Evolutionary conservation across 92 coral and sea anemone species (phyloP), one percentile per base, ranked within the genome.

Genomic region (Montipora capitata): DNA sequence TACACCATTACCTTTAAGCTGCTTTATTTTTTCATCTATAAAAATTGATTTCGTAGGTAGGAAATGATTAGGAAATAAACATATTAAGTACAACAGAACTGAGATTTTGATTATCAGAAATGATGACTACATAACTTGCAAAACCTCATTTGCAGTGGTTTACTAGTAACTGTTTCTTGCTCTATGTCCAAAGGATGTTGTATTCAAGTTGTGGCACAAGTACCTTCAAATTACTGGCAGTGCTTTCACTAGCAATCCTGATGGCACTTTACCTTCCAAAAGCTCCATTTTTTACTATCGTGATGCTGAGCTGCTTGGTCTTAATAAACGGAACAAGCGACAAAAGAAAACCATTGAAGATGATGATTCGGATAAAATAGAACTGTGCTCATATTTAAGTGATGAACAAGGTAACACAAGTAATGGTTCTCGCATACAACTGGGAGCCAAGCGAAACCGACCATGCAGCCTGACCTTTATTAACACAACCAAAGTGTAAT

Each of bases 201-300:
- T 97, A 12, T 93, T 96, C 10, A 98, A 97, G 79, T 84, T 97
- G 73, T 97, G 99, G 99, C 95, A 93, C 76, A 87, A 76, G 70
- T 97, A 90, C 85, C 80, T 97, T 52, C 87, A 92, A 74, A 58
- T 17, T n/a, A 74, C 92, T 58, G 90, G 88, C 3, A 82, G 83
- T 44, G 96, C 97, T 49, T 96, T 96, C 72, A 81, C 83, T 6
- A 83, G 84, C 2, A 15, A 79, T 3, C 56, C 54, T n/a, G 87
- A 66, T 8, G 91, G 88, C 2, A 43, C 72, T 9, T 40, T 20
- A 58, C 43, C 85, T 2, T 10, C 41, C 7, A 59, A 72, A 59
- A 63, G 66, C 15, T 10, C 78, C 35, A 61, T 42, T 18, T 78
- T 72, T 13, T 67, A 20, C 62, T 2, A 1, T 3, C 85, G 80